Conservation (phyloP, 2,113 vertebrate genomes). For the Globicephala melas region DNA sequence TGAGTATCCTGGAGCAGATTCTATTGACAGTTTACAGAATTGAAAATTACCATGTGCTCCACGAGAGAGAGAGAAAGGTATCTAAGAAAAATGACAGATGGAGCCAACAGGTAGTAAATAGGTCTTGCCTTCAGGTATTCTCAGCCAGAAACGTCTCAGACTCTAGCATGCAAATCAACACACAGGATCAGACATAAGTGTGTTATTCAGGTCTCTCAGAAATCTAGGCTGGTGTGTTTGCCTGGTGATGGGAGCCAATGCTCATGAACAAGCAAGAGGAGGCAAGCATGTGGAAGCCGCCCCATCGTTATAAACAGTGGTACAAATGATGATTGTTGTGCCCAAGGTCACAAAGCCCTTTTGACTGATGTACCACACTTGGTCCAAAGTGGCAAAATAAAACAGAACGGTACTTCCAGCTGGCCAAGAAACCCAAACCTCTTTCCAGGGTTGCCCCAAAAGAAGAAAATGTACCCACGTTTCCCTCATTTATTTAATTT, state of each 20-base stretch:
- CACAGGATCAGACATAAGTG: neutral
- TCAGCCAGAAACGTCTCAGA: neutral
- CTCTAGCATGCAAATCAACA: neutral
- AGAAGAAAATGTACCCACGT: neutral
- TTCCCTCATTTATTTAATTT: neutral
- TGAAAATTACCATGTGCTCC: neutral
- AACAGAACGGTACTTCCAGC: neutral
- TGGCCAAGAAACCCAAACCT: neutral
- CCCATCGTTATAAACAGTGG: neutral
- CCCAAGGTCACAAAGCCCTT: neutral
- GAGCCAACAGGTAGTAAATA: neutral
- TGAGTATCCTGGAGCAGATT: neutral
- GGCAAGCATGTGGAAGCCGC: neutral
- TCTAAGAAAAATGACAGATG: neutral
- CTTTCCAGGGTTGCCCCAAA: neutral
- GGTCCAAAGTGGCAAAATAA: neutral
- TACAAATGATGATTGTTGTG: neutral
- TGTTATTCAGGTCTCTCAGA: neutral
- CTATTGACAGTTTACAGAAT: neutral
- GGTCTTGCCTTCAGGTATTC: neutral
- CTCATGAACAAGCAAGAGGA: neutral
- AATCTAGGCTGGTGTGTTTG: neutral
- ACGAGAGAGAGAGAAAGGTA: neutral
- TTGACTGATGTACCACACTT: accelerated
- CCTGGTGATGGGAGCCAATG: neutral